Percentiles rank a stretch among this genome's conserved stretches.
These are phyloP conservation scores for Syngnathus acus DNA, from an alignment of 2,797 vertebrate species.

Conservation along the genomic window DNA sequence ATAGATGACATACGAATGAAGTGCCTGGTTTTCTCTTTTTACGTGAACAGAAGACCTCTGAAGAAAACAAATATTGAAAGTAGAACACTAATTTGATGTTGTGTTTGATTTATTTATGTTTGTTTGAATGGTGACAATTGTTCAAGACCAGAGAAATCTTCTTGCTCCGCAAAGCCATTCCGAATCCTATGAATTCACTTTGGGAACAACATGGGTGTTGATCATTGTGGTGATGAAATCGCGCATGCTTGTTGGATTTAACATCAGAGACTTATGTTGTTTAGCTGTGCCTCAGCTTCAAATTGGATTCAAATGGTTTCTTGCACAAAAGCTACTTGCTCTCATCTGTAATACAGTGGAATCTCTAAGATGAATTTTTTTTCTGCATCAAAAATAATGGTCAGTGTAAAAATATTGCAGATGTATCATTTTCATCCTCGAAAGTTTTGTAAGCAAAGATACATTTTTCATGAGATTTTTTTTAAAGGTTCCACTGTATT, in stretches of 20 bases:
- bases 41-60: not conserved
- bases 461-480: not conserved
- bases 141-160: not conserved
- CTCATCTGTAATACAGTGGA: not conserved
- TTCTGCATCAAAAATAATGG: not conserved
- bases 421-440: not conserved
- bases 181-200: not conserved
- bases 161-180: not conserved
- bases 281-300: not conserved
- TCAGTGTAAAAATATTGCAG: not conserved
- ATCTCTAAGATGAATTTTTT: not conserved
- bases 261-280: not conserved
- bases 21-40: conserved; percentile 60
- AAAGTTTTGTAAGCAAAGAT: not conserved
- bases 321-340: not conserved
- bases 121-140: not conserved
- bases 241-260: not conserved
- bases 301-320: not conserved
- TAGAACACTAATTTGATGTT: not conserved
- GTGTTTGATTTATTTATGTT: not conserved
- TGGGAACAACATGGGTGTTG: not conserved
- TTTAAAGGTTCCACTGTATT: not conserved
- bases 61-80: not conserved
- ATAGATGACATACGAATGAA: conserved; percentile 47
- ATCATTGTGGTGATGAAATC: not conserved